Conservation (phyloP, 2,113 vertebrate species). For the Corythaixoides concolor region DNA sequence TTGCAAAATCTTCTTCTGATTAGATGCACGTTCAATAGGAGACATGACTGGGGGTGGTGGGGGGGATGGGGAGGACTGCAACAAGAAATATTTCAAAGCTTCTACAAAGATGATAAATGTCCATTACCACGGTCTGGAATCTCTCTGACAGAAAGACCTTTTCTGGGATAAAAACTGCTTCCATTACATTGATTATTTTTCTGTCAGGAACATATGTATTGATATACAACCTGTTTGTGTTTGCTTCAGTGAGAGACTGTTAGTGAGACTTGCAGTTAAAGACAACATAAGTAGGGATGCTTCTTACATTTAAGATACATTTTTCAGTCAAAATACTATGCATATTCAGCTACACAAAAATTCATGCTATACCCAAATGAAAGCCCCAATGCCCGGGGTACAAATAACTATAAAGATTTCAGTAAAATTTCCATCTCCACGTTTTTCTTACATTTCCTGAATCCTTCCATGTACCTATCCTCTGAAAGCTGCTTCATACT, state of each 20-base stretch:
- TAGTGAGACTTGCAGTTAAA: neutral
- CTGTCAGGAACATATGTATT: neutral
- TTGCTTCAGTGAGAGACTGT: neutral
- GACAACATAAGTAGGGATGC: neutral
- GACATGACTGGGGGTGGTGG: neutral
- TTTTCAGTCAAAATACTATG: neutral
- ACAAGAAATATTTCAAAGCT: conserved; percentile 17
- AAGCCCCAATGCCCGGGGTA: neutral
- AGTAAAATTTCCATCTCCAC: neutral
- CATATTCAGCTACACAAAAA: neutral
- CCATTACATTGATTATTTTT: conserved; percentile 5
- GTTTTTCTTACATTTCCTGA: neutral
- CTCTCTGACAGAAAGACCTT: neutral
- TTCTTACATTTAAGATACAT: neutral
- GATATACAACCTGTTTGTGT: neutral
- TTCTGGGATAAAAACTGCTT: conserved; percentile 8
- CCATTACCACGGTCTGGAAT: neutral
- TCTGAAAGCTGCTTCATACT: neutral
- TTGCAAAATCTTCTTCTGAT: conserved; percentile 30
- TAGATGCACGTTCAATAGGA: neutral
- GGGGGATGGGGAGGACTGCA: neutral
- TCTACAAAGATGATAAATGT: neutral
- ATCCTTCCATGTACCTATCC: neutral
- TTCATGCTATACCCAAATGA: neutral
- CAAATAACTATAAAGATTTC: neutral